Conservation (phyloP, 2,888 invertebrate genomes). For the Mellilla xanthometata region DNA sequence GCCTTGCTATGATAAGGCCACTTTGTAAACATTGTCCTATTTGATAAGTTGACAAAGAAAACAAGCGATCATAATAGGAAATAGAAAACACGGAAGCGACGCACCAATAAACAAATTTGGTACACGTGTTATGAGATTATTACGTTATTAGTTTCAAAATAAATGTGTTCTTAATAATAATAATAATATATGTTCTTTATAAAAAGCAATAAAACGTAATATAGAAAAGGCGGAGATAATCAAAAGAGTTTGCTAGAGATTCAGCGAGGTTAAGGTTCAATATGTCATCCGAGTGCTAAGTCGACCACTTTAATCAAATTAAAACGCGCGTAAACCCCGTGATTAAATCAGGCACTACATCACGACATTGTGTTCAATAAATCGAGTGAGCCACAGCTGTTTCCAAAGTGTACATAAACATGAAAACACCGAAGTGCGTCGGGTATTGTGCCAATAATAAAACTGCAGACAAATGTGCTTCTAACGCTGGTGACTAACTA, state of each 20-base stretch:
- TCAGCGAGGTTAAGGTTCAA: too few species aligned
- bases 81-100: background rate
- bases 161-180: too few species aligned
- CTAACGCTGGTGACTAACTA: conserved; percentile 8
- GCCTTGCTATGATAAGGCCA: conserved; percentile 9
- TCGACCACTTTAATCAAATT: conserved; percentile 13
- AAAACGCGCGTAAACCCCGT: conserved; percentile 14
- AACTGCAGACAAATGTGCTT: conserved; percentile 11
- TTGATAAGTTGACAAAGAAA: conserved; percentile 4
- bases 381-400: conserved; percentile 26
- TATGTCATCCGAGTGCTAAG: background rate
- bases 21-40: conserved; percentile 13
- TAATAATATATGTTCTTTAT: too few species aligned
- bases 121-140: background rate
- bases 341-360: conserved; percentile 23
- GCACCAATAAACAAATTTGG: background rate
- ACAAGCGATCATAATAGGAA: background rate
- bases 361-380: conserved; percentile 25
- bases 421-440: conserved; percentile 21
- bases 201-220: too few species aligned
- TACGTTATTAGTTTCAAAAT: too few species aligned
- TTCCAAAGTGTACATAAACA: conserved; percentile 18
- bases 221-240: too few species aligned
- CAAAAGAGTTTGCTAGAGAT: too few species aligned
- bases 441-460: conserved; percentile 21